Percentiles rank a stretch among this genome's conserved stretches.
Evolutionary conservation across 2,113 vertebrate species (phyloP).

Genomic region (Hydrochoerus hydrochaeris): DNA sequence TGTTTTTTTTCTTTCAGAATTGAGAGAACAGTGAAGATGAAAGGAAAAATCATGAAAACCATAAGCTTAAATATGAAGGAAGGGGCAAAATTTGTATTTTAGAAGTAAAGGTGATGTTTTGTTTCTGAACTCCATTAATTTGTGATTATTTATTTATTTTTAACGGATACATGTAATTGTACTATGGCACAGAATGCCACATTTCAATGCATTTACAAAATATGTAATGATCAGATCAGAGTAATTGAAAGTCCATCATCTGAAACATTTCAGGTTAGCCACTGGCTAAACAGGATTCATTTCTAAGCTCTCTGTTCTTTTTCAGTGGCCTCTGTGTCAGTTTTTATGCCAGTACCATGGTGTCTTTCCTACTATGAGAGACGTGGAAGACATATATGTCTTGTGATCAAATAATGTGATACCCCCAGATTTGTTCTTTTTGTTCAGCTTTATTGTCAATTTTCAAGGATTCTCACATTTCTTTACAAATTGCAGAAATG

Average conservation of each 20-base stretch:
- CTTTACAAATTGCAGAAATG: not conserved
- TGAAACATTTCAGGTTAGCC: not conserved
- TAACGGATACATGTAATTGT: not conserved
- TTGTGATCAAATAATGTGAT: not conserved
- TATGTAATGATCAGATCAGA: not conserved
- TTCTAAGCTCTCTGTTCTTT: not conserved
- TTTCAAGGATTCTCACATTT: no score
- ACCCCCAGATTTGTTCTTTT: not conserved
- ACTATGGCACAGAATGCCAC: not conserved
- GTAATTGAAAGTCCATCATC: not conserved
- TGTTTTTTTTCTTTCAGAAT: not conserved
- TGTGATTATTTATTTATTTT: not conserved
- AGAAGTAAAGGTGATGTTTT: not conserved
- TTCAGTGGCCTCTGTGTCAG: not conserved
- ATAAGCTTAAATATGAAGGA: not conserved
- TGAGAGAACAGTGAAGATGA: not conserved
- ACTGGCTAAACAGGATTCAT: not conserved
- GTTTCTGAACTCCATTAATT: not conserved
- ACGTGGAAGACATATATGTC: no score
- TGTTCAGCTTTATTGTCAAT: not conserved
- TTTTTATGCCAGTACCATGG: not conserved
- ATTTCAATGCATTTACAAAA: not conserved
- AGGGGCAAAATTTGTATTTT: not conserved
- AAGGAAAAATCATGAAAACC: not conserved
- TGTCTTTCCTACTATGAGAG: not conserved